Evolutionary conservation across 1,140 invertebrate species (phyloP).

Genomic region (Zaprionus vittiger): DNA sequence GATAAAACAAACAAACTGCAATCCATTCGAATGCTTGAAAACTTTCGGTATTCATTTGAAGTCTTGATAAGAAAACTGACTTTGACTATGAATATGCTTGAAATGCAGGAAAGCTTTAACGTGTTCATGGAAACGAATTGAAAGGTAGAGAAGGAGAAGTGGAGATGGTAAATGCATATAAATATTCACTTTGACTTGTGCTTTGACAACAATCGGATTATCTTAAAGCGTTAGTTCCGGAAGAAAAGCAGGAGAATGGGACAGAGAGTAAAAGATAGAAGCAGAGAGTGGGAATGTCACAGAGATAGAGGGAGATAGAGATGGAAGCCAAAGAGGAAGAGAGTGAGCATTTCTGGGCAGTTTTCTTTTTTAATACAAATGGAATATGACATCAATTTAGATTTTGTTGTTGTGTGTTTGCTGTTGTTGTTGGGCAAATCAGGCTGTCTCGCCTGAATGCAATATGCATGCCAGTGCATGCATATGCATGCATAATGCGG

Average conservation of each 20-base stretch:
- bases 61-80: not conserved
- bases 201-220: not conserved
- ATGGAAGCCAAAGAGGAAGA: not conserved
- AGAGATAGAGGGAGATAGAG: not conserved
- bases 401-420: constrained; percentile 21
- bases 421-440: constrained; percentile 21
- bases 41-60: not conserved
- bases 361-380: not conserved
- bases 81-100: not conserved
- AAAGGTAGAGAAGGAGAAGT: not conserved
- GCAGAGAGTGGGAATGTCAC: not conserved
- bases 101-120: not conserved
- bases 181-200: constrained; percentile 1
- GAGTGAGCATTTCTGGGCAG: not conserved
- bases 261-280: not conserved
- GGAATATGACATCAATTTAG: constrained; percentile 6
- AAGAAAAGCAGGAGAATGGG: not conserved
- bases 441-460: constrained; percentile 31
- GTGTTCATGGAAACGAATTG: not conserved
- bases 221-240: not conserved
- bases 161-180: not conserved
- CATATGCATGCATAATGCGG: constrained; percentile 25
- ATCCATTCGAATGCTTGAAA: not conserved
- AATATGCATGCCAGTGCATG: constrained; percentile 25
- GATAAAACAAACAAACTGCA: too few species aligned